phyloP scores from a whole-genome alignment of 2,113 vertebrate species.

The Pica pica region DNA sequence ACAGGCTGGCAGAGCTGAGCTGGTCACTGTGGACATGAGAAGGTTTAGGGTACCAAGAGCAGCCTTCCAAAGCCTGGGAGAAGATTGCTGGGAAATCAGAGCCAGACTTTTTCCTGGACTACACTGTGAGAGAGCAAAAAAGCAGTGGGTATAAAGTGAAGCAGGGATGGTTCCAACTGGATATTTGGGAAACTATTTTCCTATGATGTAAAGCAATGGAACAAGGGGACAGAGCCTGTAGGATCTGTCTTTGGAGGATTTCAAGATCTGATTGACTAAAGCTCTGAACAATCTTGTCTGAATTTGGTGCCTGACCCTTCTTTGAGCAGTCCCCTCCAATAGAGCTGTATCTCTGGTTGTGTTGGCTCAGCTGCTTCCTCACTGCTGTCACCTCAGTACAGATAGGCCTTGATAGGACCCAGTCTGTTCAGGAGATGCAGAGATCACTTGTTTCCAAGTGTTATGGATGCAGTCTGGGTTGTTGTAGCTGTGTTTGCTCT shows the following conservation, averaged over 20 bases:
- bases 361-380: neutral
- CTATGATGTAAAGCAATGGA: neutral
- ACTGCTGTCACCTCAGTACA: neutral
- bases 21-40: neutral
- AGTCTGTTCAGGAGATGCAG: neutral
- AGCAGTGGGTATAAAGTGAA: neutral
- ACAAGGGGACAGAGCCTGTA: neutral
- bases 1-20: neutral
- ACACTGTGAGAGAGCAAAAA: neutral
- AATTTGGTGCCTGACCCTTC: neutral
- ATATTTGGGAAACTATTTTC: neutral
- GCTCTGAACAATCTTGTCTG: neutral
- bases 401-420: neutral
- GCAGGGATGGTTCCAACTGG: neutral
- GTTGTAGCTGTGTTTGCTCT: neutral
- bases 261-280: neutral
- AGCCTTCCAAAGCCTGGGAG: neutral
- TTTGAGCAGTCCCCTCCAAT: neutral
- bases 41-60: neutral
- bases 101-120: neutral
- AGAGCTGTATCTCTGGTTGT: neutral
- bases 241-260: neutral
- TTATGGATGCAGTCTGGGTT: neutral
- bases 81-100: neutral
- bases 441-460: neutral